Evolutionary conservation across 2,888 invertebrate species (phyloP).

Genomic region (Amphiduros pacificus): DNA sequence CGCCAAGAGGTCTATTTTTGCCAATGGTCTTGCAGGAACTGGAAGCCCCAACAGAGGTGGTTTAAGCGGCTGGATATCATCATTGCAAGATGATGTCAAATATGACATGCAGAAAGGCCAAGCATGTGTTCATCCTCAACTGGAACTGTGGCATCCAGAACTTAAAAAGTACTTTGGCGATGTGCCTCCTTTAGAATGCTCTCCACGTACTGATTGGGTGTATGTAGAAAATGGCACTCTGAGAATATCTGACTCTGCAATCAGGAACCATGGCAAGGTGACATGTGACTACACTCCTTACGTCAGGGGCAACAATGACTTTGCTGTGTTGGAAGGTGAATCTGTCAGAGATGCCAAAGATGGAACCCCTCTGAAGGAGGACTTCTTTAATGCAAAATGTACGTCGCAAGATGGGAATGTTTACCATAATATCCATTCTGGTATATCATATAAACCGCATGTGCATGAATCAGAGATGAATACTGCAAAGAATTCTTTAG

Average conservation of each 20-base stretch:
- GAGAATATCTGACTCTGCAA: conserved; percentile 63
- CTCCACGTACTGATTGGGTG: conserved; percentile 73
- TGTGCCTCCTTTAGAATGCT: conserved; percentile 70
- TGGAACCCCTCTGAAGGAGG: conserved; percentile 16
- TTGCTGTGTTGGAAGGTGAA: conserved; percentile 7
- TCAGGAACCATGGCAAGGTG: conserved; percentile 58
- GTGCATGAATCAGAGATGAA: not conserved
- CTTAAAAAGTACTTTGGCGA: conserved; percentile 73
- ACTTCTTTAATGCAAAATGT: conserved; percentile 31
- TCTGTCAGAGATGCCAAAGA: not conserved
- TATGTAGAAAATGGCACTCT: conserved; percentile 70
- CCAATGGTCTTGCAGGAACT: no score
- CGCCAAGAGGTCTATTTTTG: no score
- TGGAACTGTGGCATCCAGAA: conserved; percentile 72
- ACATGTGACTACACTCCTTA: conserved; percentile 64
- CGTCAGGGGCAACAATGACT: conserved; percentile 13
- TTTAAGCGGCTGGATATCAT: no score
- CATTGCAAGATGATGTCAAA: no score
- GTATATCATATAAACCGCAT: conserved; percentile 51
- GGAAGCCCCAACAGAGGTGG: no score
- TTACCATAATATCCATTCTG: conserved; percentile 71
- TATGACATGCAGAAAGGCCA: conserved; percentile 32
- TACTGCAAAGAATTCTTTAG: not conserved
- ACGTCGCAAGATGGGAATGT: conserved; percentile 45
- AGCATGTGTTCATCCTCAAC: conserved; percentile 69